These are phyloP conservation scores for Nysson spinosus DNA, from an alignment of 2,888 invertebrate genomes.

Conservation along the genomic window DNA sequence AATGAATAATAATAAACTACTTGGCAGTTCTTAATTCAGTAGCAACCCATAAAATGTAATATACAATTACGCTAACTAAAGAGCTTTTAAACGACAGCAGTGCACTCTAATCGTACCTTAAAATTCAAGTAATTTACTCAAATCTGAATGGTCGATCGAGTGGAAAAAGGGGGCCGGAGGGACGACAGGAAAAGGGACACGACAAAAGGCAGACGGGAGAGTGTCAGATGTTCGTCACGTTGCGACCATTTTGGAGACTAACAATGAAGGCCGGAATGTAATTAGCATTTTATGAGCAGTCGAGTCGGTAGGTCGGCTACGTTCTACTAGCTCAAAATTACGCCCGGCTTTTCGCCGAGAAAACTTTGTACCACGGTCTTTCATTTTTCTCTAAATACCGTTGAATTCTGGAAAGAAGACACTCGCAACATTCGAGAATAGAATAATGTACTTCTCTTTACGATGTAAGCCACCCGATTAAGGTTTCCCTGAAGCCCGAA, in stretches of 20 bases:
- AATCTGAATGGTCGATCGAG: slow-evolving; percentile 18
- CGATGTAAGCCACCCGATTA: too few relatives aligned
- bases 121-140: background rate
- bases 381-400: too few relatives aligned
- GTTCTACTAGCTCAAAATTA: slow-evolving; percentile 11
- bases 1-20: too few relatives aligned
- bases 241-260: slow-evolving; percentile 11
- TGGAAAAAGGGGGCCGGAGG: slow-evolving; percentile 12
- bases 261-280: slow-evolving; percentile 30
- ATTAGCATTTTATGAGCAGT: slow-evolving; percentile 50
- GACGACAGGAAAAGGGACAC: slow-evolving; percentile 6
- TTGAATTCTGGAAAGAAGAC: too few relatives aligned
- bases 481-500: too few relatives aligned
- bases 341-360: slow-evolving; percentile 21
- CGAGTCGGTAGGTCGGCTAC: slow-evolving; percentile 3
- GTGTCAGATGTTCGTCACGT: slow-evolving; percentile 35
- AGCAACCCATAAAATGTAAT: too few relatives aligned
- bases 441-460: too few relatives aligned
- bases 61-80: too few relatives aligned
- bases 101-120: background rate
- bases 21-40: too few relatives aligned
- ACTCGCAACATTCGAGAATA: too few relatives aligned
- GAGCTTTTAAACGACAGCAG: too few relatives aligned
- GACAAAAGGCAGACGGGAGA: slow-evolving; percentile 21
- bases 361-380: too few relatives aligned